A percentile compares a stretch with the other conserved stretches of the same genome.
Evolutionary conservation across 2,888 invertebrate species (phyloP).

Genomic region (Synergus japonicus): DNA sequence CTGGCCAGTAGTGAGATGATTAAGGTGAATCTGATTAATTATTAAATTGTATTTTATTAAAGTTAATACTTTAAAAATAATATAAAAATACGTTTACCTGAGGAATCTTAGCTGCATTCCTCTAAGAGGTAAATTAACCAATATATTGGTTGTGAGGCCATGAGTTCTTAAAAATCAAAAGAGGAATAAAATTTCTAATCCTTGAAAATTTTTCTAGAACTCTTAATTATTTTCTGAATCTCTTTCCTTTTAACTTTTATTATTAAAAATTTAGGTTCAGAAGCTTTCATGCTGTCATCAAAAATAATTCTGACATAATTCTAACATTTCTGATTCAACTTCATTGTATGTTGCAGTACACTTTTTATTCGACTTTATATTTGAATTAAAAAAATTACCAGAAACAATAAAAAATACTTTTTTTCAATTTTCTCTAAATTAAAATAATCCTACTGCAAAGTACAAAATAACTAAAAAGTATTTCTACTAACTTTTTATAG

Average conservation of each 20-base stretch:
- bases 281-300: not conserved
- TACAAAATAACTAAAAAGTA: not conserved
- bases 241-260: not conserved
- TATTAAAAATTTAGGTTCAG: not conserved
- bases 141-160: slow-evolving; percentile 58
- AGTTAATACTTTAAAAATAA: not conserved
- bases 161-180: slow-evolving; percentile 49
- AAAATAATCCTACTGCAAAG: not conserved
- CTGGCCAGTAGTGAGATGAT: slow-evolving; percentile 61
- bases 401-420: not conserved
- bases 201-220: not conserved
- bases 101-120: slow-evolving; percentile 66
- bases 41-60: no score
- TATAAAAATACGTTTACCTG: slow-evolving; percentile 47
- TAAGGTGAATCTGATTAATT: slow-evolving; percentile 57
- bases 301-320: slow-evolving; percentile 7
- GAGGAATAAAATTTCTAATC: not conserved
- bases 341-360: not conserved
- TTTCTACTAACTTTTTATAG: not conserved
- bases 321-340: no score
- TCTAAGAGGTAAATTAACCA: slow-evolving; percentile 57
- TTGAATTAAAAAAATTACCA: not conserved
- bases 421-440: not conserved
- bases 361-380: not conserved
- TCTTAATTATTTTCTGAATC: not conserved